These are phyloP conservation scores for Rana temporaria DNA, from an alignment of 2,113 vertebrate genomes.

Conservation along the genomic window DNA sequence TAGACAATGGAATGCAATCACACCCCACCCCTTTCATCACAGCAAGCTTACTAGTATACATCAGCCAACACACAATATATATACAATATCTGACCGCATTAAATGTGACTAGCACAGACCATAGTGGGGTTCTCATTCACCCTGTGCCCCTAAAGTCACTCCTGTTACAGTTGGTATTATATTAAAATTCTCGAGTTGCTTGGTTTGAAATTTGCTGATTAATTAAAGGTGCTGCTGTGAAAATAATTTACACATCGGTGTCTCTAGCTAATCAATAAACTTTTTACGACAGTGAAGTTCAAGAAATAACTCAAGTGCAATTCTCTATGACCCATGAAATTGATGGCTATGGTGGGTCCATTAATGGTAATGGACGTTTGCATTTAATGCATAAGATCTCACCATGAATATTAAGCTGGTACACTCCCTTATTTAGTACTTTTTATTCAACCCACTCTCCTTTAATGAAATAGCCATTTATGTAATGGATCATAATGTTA, in stretches of 20 bases:
- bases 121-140: no score
- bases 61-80: no score
- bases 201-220: neutral
- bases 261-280: neutral
- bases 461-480: neutral
- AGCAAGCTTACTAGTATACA: no score
- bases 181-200: no score
- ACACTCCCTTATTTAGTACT: neutral
- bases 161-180: no score
- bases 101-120: no score
- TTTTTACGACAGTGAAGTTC: neutral
- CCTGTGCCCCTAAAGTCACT: no score
- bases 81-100: no score
- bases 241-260: slow-evolving; percentile 6
- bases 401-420: slow-evolving; percentile 16
- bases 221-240: neutral
- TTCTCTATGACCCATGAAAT: slow-evolving; percentile 32
- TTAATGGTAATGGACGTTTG: slow-evolving; percentile 21
- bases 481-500: neutral
- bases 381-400: slow-evolving; percentile 10
- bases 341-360: neutral
- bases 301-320: slow-evolving; percentile 8
- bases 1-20: no score
- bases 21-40: no score
- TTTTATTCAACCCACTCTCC: neutral